Evolutionary conservation across 2,888 invertebrate species (phyloP).

Genomic region (Xestia c-nigrum): DNA sequence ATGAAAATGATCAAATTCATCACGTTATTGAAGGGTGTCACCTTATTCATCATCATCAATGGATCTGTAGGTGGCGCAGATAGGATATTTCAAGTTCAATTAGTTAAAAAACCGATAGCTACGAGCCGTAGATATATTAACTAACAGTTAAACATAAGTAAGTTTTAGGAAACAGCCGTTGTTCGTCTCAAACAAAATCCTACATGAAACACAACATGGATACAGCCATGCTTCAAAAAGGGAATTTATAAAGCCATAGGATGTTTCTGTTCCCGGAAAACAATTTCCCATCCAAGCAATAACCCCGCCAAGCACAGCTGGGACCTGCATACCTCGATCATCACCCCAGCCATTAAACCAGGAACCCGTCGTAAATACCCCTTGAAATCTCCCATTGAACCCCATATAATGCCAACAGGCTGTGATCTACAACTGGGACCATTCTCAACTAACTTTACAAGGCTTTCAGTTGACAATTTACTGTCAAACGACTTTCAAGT

Average conservation of each 20-base stretch:
- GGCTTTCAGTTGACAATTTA: slow-evolving; percentile 48
- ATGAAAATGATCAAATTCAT: not conserved
- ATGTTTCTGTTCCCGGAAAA: not conserved
- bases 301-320: slow-evolving; percentile 24
- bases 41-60: not conserved
- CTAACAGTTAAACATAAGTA: too few species aligned
- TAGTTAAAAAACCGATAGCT: too few species aligned
- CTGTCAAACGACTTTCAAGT: slow-evolving; percentile 31
- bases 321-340: slow-evolving; percentile 21
- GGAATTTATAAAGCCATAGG: not conserved
- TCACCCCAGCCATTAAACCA: slow-evolving; percentile 38
- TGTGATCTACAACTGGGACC: slow-evolving; percentile 41
- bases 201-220: not conserved
- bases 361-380: slow-evolving; percentile 36
- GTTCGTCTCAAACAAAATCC: not conserved
- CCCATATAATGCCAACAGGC: slow-evolving; percentile 27
- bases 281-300: slow-evolving; percentile 3
- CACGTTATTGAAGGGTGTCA: not conserved
- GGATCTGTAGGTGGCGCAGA: not conserved
- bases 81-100: too few species aligned
- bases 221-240: not conserved
- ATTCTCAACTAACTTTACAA: slow-evolving; percentile 34
- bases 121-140: too few species aligned
- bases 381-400: slow-evolving; percentile 17
- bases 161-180: too few species aligned